phyloP scores from a whole-genome alignment of 1,140 invertebrate genomes.

The Diuraphis noxia region DNA sequence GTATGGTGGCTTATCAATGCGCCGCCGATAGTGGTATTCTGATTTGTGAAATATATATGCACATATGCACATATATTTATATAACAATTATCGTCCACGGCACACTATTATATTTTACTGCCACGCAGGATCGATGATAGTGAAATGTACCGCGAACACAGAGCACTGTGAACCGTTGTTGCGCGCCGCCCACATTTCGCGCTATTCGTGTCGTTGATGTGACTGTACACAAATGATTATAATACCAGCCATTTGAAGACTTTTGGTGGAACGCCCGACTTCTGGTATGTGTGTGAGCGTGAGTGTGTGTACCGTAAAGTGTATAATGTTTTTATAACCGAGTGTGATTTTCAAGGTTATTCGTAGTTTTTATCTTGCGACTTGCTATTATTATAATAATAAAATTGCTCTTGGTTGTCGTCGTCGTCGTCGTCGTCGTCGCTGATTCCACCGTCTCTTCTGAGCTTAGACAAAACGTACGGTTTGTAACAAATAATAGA shows the following conservation, averaged over 20 bases:
- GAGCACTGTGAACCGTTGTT: neutral
- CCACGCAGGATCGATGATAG: neutral
- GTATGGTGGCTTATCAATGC: neutral
- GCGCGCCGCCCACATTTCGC: neutral
- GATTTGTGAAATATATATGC: neutral
- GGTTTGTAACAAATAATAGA: neutral
- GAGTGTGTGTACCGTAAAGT: neutral
- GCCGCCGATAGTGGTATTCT: neutral
- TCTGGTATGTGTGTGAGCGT: neutral
- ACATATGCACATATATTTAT: neutral
- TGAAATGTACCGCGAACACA: neutral
- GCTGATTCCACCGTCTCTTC: neutral
- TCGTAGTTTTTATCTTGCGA: neutral
- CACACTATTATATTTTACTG: neutral
- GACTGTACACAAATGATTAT: neutral
- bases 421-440: neutral
- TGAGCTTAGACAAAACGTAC: neutral
- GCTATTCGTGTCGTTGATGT: conserved; percentile 3
- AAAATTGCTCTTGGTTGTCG: neutral
- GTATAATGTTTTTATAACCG: neutral
- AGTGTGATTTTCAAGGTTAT: conserved; percentile 15
- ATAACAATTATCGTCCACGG: conserved; percentile 14
- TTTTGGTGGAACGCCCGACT: neutral
- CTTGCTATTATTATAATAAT: too few species aligned
- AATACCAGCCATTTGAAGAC: neutral